Evolutionary conservation across 2,113 vertebrate species (phyloP).

Genomic region (Hylia prasina): DNA sequence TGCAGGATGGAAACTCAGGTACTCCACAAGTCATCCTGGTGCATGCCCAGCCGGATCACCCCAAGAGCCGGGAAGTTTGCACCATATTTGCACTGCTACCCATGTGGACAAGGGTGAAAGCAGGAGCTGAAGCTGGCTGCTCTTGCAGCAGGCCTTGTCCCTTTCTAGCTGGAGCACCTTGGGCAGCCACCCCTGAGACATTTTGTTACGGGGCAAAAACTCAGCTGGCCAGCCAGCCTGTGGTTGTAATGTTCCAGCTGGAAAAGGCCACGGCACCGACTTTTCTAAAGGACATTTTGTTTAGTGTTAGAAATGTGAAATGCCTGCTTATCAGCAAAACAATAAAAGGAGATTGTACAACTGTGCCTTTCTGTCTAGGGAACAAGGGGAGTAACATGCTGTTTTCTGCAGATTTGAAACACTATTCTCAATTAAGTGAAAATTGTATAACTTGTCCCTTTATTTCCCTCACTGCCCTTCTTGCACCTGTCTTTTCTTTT

Average conservation of each 20-base stretch:
- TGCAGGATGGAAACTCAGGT: not conserved
- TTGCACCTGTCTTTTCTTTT: not conserved
- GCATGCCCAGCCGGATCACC: not conserved
- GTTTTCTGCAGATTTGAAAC: conserved; percentile 36
- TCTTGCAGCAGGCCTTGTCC: not conserved
- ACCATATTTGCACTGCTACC: not conserved
- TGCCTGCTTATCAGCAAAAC: conserved; percentile 61
- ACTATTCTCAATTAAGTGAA: not conserved
- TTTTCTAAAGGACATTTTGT: conserved; percentile 45
- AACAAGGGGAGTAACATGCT: not conserved
- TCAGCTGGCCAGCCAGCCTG: not conserved
- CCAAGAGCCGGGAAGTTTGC: not conserved
- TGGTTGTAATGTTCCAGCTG: not conserved
- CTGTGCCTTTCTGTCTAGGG: conserved; percentile 18
- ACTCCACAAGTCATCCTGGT: fast-evolving
- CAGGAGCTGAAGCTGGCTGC: not conserved
- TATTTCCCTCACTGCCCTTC: not conserved
- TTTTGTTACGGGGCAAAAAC: not conserved
- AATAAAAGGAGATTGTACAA: conserved; percentile 48
- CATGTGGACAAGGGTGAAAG: not conserved
- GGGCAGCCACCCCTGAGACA: not conserved
- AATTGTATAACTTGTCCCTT: not conserved
- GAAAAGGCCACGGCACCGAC: not conserved
- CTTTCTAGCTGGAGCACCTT: not conserved
- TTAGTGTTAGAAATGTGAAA: conserved; percentile 26